These are phyloP conservation scores for Stratiolaelaps scimitus DNA, from an alignment of 1,140 invertebrate species.

Conservation along the genomic window DNA sequence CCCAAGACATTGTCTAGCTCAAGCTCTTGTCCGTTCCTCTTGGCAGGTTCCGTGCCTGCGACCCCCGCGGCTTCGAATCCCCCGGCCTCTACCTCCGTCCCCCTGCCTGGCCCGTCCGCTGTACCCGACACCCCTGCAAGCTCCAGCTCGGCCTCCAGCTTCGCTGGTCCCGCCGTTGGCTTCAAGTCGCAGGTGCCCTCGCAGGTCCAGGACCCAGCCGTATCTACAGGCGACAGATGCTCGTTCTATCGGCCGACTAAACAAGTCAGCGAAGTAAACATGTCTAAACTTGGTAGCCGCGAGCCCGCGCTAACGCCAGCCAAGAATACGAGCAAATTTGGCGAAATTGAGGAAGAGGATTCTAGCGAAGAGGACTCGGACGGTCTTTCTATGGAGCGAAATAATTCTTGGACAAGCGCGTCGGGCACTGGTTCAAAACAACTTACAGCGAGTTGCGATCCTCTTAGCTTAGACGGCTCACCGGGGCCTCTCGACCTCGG, in stretches of 20 bases:
- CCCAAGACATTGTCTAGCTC: no score
- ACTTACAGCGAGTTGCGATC: neutral
- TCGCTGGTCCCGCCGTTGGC: no score
- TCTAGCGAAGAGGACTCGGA: neutral
- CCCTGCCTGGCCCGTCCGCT: conserved; percentile 18
- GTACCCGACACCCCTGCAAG: neutral
- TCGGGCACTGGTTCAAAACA: conserved; percentile 5
- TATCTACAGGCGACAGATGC: neutral
- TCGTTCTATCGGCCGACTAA: conserved; percentile 6
- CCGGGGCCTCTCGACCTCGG: conserved; percentile 14
- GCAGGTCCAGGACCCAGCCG: neutral
- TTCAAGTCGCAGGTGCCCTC: no score
- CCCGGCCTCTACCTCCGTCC: conserved; percentile 3
- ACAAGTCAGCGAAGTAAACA: conserved; percentile 23
- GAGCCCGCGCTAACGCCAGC: conserved; percentile 14
- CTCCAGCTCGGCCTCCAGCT: no score
- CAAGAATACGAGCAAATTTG: conserved; percentile 8
- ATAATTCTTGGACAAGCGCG: conserved; percentile 26
- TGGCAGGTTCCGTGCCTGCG: conserved; percentile 25
- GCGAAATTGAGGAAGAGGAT: conserved; percentile 27
- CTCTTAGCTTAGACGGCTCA: neutral
- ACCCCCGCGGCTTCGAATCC: neutral
- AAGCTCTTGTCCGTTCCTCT: conserved; percentile 1
- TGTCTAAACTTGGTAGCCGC: conserved; percentile 25
- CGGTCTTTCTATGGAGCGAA: neutral